Conservation (phyloP, 1,140 invertebrate genomes). For the Diorhabda sublineata region DNA sequence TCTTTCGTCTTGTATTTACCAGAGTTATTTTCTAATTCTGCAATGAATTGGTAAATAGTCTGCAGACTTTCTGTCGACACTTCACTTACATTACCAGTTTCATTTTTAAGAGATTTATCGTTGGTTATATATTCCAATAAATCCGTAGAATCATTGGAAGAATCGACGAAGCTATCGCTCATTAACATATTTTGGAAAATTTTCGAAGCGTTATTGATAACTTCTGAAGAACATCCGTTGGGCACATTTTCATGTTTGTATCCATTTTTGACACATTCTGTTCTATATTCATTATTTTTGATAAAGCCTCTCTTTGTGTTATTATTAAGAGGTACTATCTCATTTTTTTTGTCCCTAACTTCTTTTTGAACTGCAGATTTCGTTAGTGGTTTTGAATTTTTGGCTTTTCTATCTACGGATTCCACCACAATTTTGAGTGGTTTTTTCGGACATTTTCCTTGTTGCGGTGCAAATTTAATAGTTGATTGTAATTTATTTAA, state of each 20-base stretch:
- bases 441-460: not conserved
- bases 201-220: slow-evolving; percentile 20
- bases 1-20: slow-evolving; percentile 9
- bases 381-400: not conserved
- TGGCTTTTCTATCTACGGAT: slow-evolving; percentile 9
- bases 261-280: slow-evolving; percentile 18
- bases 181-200: slow-evolving; percentile 37
- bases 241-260: slow-evolving; percentile 14
- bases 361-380: no score
- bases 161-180: slow-evolving; percentile 18
- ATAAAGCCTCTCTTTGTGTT: not conserved
- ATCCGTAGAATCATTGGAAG: slow-evolving; percentile 25
- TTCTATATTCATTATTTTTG: slow-evolving; percentile 16
- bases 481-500: slow-evolving; percentile 28
- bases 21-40: slow-evolving; percentile 31
- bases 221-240: slow-evolving; percentile 18
- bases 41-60: slow-evolving; percentile 38
- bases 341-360: not conserved
- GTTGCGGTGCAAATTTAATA: not conserved
- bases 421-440: slow-evolving; percentile 8
- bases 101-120: not conserved
- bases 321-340: not conserved
- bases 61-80: slow-evolving; percentile 33
- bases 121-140: slow-evolving; percentile 26
- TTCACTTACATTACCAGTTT: slow-evolving; percentile 11